phyloP scores from a whole-genome alignment of 2,888 invertebrate genomes.

The Heliconius hortense region DNA sequence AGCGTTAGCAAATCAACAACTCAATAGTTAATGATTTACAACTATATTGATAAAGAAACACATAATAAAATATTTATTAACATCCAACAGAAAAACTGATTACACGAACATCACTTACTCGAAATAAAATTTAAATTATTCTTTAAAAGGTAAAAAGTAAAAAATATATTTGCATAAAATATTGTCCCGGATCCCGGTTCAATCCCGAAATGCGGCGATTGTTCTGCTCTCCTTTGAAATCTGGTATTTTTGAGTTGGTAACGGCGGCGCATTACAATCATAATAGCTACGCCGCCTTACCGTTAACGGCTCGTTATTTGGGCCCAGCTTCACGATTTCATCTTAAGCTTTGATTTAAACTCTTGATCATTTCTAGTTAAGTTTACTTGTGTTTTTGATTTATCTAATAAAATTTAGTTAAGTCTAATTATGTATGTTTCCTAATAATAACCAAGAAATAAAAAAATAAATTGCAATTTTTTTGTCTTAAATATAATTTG shows the following conservation, averaged over 20 bases:
- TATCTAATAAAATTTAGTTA: background rate
- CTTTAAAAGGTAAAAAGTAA: conserved; percentile 11
- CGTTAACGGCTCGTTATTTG: conserved; percentile 69
- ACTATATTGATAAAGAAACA: background rate
- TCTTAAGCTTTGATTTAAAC: background rate
- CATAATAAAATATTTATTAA: background rate
- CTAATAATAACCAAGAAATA: background rate
- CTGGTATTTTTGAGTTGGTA: conserved; percentile 61
- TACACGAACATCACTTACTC: background rate
- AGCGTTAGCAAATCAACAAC: background rate
- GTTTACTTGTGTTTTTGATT: background rate
- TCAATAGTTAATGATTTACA: background rate
- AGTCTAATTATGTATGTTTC: background rate
- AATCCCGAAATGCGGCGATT: conserved; percentile 54
- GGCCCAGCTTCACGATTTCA: conserved; percentile 47
- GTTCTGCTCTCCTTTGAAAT: conserved; percentile 57
- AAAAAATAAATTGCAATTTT: background rate
- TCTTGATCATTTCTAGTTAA: background rate
- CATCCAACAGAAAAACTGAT: background rate
- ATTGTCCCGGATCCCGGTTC: conserved; percentile 51
- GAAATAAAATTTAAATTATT: conserved; percentile 9
- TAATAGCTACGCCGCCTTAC: conserved; percentile 76
- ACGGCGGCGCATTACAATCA: conserved; percentile 78
- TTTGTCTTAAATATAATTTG: background rate
- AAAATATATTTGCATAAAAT: conserved; percentile 43